These are phyloP conservation scores for Sycophaga agraensis DNA, from an alignment of 1,140 invertebrate genomes.

Conservation along the genomic window DNA sequence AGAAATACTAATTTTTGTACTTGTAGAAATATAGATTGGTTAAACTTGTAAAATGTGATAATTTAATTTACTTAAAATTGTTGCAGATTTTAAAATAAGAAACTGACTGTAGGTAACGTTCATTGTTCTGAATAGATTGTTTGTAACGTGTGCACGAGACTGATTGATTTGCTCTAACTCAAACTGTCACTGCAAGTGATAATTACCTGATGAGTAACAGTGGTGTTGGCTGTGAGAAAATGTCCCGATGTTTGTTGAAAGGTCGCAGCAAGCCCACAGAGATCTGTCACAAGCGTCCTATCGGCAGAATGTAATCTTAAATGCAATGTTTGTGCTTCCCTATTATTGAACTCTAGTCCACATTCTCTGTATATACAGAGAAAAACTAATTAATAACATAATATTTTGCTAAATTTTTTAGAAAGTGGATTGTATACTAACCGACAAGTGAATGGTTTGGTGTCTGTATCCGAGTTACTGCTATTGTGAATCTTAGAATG, in stretches of 20 bases:
- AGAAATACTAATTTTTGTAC: too few relatives aligned
- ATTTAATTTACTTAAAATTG: too few relatives aligned
- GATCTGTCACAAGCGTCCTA: constrained; percentile 80
- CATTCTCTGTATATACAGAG: constrained; percentile 58
- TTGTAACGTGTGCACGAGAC: too few relatives aligned
- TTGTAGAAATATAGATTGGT: too few relatives aligned
- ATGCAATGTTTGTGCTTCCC: constrained; percentile 77
- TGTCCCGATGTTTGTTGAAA: constrained; percentile 67
- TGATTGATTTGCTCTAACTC: too few relatives aligned
- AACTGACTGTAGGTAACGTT: too few relatives aligned
- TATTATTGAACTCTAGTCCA: constrained; percentile 66
- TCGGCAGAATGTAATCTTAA: constrained; percentile 80
- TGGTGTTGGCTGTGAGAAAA: constrained; percentile 61
- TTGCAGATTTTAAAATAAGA: too few relatives aligned
- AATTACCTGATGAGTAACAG: constrained; percentile 58
- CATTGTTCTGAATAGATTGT: too few relatives aligned
- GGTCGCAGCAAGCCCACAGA: constrained; percentile 78
- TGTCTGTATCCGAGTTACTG: constrained; percentile 46
- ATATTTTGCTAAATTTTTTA: neutral
- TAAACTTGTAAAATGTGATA: too few relatives aligned
- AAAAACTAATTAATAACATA: neutral
- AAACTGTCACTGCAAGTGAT: neutral
- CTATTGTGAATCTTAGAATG: constrained; percentile 68
- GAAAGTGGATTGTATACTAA: constrained; percentile 27
- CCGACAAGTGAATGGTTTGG: constrained; percentile 56